A percentile compares a stretch with the other conserved stretches of the same genome.
Evolutionary conservation across 1,140 invertebrate species (phyloP).

Genomic region (Leptinotarsa undecemlineata): DNA sequence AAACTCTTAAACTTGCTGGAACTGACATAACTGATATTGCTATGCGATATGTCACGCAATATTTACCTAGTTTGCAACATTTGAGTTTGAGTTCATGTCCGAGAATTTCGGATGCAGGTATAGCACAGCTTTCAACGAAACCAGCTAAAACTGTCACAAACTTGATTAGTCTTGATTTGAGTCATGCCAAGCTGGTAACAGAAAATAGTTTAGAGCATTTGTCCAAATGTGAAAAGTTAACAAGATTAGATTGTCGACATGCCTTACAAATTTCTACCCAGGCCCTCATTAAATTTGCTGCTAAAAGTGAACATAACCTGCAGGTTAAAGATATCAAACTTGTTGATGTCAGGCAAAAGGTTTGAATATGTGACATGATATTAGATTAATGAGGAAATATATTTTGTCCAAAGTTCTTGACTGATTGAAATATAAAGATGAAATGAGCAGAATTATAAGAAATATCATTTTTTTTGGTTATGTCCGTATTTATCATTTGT

Average conservation of each 20-base stretch:
- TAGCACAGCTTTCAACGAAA: constrained; percentile 78
- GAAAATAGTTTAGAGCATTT: constrained; percentile 81
- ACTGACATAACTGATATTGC: constrained; percentile 89
- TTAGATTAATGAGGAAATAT: neutral
- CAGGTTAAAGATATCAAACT: constrained; percentile 77
- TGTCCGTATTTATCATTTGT: no score
- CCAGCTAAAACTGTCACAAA: constrained; percentile 63
- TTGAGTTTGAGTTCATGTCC: constrained; percentile 85
- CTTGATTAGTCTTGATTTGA: constrained; percentile 72
- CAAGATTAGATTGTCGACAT: constrained; percentile 73
- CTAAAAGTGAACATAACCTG: constrained; percentile 73
- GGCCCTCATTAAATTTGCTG: constrained; percentile 78
- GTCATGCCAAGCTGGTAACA: constrained; percentile 80
- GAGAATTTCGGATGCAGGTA: constrained; percentile 84
- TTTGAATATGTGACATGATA: neutral
- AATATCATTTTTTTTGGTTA: no score
- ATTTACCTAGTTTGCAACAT: constrained; percentile 71
- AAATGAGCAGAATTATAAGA: neutral
- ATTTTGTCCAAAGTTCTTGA: constrained; percentile 4
- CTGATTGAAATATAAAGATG: neutral
- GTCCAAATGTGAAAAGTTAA: constrained; percentile 66
- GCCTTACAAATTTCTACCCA: constrained; percentile 76
- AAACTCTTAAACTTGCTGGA: constrained; percentile 76
- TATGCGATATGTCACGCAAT: constrained; percentile 77
- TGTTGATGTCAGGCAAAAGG: constrained; percentile 58